Percentiles rank a stretch among this genome's conserved stretches.
Evolutionary conservation across 2,113 vertebrate species (phyloP).

Genomic region (Burhinus bistriatus): DNA sequence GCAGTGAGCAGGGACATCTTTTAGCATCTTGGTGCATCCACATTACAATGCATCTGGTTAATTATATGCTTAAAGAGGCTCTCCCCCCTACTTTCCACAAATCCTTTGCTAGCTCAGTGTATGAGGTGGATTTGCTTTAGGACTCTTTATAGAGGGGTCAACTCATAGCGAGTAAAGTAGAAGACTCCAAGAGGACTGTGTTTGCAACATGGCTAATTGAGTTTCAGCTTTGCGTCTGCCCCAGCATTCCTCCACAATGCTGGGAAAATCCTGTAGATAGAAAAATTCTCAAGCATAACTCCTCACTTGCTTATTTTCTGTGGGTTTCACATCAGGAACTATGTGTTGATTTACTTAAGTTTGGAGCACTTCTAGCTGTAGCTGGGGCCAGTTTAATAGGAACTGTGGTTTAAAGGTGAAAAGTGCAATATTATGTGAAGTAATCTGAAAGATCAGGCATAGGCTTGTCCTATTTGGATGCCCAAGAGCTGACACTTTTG

Average conservation of each 20-base stretch:
- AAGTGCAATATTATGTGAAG: background rate
- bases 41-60: background rate
- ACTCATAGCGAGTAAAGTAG: background rate
- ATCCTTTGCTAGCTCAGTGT: background rate
- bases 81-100: background rate
- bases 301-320: background rate
- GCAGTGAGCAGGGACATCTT: background rate
- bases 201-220: background rate
- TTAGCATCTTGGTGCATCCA: background rate
- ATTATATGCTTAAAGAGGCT: background rate
- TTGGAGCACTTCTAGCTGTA: background rate
- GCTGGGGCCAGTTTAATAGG: background rate
- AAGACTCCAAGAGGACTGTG: background rate
- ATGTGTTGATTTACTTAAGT: background rate
- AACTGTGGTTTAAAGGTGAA: background rate
- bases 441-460: background rate
- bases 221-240: background rate
- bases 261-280: background rate
- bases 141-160: background rate
- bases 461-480: background rate
- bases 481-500: constrained; percentile 15
- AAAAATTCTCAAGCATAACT: background rate
- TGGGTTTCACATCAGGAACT: background rate
- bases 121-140: background rate
- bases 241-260: background rate